These are phyloP conservation scores for Morus bassanus DNA, from an alignment of 2,797 vertebrate species.

Conservation along the genomic window DNA sequence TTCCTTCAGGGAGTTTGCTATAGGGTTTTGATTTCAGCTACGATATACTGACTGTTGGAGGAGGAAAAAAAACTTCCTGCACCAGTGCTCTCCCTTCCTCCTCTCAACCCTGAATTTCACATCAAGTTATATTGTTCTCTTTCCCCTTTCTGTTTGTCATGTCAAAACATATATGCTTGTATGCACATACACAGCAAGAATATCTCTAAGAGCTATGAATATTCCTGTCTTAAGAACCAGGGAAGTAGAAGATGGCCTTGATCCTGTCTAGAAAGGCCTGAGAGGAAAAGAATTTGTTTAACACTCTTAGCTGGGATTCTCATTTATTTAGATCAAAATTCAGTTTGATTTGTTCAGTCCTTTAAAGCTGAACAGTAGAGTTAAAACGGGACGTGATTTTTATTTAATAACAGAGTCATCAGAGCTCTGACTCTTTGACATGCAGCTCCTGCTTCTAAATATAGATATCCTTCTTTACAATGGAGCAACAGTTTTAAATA, in stretches of 20 bases:
- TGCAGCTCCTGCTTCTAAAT: neutral
- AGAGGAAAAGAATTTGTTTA: slow-evolving; percentile 11
- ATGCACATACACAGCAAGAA: neutral
- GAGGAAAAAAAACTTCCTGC: slow-evolving; percentile 45
- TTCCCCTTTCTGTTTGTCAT: neutral
- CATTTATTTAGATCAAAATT: slow-evolving; percentile 31
- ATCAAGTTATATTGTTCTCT: neutral
- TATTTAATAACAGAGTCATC: neutral
- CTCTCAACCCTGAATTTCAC: slow-evolving; percentile 2
- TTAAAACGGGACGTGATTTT: neutral
- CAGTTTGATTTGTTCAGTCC: neutral
- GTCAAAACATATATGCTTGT: neutral
- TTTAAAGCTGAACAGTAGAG: neutral
- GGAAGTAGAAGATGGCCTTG: neutral
- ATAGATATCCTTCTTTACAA: neutral
- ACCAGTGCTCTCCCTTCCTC: slow-evolving; percentile 9
- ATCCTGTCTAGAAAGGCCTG: neutral
- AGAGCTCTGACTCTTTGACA: neutral
- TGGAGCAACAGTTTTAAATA: neutral
- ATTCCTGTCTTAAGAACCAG: neutral
- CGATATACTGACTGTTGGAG: slow-evolving; percentile 49
- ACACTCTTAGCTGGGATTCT: neutral
- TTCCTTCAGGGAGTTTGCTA: slow-evolving; percentile 65
- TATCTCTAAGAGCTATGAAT: neutral
- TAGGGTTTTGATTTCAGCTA: slow-evolving; percentile 66